Percentiles rank a stretch among this genome's conserved stretches.
phyloP scores from a whole-genome alignment of 2,888 invertebrate species.

The Norana najaformis region DNA sequence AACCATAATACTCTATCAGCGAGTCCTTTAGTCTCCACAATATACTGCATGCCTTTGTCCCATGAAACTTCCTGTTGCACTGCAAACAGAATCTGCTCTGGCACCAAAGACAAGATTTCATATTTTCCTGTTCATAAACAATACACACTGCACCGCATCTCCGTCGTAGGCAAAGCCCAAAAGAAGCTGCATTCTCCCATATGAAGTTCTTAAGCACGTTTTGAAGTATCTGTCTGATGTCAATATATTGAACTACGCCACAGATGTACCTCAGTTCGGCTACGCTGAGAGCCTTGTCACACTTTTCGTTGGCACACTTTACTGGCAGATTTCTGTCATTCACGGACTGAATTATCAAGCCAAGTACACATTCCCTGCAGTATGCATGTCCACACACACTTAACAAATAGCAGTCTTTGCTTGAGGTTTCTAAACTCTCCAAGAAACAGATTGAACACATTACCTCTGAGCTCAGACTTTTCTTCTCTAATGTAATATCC shows the following conservation, averaged over 20 bases:
- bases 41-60: not conserved
- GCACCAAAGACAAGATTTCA: not conserved
- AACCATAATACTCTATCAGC: not conserved
- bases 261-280: no score
- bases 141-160: not conserved
- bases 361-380: not conserved
- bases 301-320: not conserved
- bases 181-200: no score
- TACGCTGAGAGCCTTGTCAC: not conserved
- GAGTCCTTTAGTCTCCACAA: not conserved
- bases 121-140: not conserved
- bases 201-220: not conserved
- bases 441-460: not conserved
- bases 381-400: constrained; percentile 20
- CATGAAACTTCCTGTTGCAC: not conserved
- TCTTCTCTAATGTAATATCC: not conserved
- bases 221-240: no score
- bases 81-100: no score
- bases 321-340: not conserved
- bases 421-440: not conserved
- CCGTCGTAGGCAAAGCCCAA: not conserved
- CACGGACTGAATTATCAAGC: not conserved
- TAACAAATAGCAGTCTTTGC: not conserved
- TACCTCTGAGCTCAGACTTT: not conserved
- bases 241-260: not conserved